Evolutionary conservation across 2,113 vertebrate genomes (phyloP), one percentile per base, ranked within the genome.

Genomic region (Ceratotherium simum): DNA sequence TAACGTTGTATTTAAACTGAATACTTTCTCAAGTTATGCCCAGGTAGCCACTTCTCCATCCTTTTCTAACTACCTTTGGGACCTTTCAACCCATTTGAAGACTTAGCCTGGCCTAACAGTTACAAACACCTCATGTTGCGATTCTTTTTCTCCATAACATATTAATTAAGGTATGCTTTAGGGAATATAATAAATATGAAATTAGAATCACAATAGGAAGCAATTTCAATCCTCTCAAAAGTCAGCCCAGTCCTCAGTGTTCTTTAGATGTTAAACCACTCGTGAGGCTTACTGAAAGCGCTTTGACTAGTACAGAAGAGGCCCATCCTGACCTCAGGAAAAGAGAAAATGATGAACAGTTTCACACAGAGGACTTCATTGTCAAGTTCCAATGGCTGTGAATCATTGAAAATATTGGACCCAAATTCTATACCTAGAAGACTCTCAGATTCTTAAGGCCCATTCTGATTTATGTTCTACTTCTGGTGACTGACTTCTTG

Each of bases 321-420:
- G 10, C 13, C n/a, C 36, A 25, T 21, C 6, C 72, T 88, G 54
- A 86, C 18, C 25, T 67, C 62, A 69, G 27, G 8, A 54, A n/a
- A 72, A 70, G 48, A 91, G 14, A 21, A 36, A 23, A 20, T 4
- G 13, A 36, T 36, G 69, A 33, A 7, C 33, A 51, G 3, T 39
- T 60, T 65, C 31, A 13, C 25, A 46, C 0, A 13, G 8, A 73
- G 2, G 13, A n/a, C 46, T 54, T 82, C 21, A 62, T 2, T 7
- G 0, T 10, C n/a, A 25, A 33, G 20, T 17, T 56, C 12, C 7
- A 7, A 3, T 9, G 16, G 20, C 12, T 12, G 18, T 0, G 0
- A n/a, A 29, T 62, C 4, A 48, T 29, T 14, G 23, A 67, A 76
- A 62, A 58, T 54, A 10, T 10, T n/a, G 31, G 64, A 70, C 11